phyloP scores from a whole-genome alignment of 2,888 invertebrate genomes.

The Tinea pellionella region DNA sequence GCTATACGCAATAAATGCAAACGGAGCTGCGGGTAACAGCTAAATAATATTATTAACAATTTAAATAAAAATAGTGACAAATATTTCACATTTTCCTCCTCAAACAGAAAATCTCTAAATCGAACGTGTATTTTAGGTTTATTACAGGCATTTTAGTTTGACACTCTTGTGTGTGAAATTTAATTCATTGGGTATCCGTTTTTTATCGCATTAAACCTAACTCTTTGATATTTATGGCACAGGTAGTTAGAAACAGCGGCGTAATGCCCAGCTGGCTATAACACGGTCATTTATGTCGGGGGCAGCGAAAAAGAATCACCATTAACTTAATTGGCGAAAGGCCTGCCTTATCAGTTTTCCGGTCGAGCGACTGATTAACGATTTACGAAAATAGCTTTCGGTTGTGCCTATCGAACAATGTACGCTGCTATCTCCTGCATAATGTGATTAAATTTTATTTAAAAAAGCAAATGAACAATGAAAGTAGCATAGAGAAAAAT shows the following conservation, averaged over 20 bases:
- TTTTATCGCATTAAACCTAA: not conserved
- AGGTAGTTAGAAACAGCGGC: not conserved
- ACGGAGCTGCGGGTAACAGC: too few species aligned
- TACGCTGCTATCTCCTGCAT: constrained; percentile 14
- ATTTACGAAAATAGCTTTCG: constrained; percentile 52
- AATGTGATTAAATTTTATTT: constrained; percentile 18
- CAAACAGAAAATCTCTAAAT: too few species aligned
- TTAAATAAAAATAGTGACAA: too few species aligned
- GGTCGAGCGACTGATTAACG: constrained; percentile 56
- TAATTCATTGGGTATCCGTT: not conserved
- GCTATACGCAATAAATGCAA: too few species aligned
- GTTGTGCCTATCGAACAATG: constrained; percentile 27
- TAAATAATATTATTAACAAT: too few species aligned
- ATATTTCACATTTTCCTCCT: too few species aligned
- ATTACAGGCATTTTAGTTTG: too few species aligned
- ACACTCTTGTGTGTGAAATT: not conserved
- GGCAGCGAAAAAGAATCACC: constrained; percentile 48
- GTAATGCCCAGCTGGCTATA: constrained; percentile 20
- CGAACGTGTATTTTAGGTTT: too few species aligned
- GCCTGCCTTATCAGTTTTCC: constrained; percentile 60
- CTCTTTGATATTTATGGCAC: constrained; percentile 4
- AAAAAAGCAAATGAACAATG: not conserved
- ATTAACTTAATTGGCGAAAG: constrained; percentile 62
- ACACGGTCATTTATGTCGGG: constrained; percentile 29
- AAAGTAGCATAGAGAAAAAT: too few species aligned